phyloP scores from a whole-genome alignment of 1,140 invertebrate species.

The Sminthurides bifidus region DNA sequence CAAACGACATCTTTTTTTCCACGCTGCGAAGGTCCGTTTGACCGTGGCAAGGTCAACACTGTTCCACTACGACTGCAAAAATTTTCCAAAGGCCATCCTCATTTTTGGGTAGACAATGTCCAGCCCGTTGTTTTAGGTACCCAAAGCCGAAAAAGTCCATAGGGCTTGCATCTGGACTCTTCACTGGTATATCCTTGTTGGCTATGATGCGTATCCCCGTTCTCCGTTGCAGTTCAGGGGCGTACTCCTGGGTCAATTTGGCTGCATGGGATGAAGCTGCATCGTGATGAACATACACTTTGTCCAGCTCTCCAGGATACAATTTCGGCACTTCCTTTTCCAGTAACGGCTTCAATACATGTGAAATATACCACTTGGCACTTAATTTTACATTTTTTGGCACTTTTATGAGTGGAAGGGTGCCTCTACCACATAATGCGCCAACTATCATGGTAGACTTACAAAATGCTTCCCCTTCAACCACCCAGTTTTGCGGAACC shows the following conservation, averaged over 20 bases:
- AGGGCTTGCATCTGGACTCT: background rate
- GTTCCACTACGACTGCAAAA: background rate
- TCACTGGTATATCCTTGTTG: background rate
- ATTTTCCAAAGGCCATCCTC: slow-evolving; percentile 3
- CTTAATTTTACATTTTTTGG: slow-evolving; percentile 4
- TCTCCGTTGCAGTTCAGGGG: background rate
- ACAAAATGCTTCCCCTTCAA: background rate
- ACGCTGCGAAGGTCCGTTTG: background rate
- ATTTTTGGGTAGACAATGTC: background rate
- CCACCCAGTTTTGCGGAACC: background rate
- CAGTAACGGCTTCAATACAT: background rate
- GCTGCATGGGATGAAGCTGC: background rate
- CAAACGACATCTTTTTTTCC: background rate
- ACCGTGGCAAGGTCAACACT: background rate
- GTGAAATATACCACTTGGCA: background rate
- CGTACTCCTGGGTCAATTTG: background rate
- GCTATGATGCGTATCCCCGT: background rate
- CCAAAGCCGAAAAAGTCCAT: slow-evolving; percentile 13
- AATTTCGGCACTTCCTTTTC: background rate
- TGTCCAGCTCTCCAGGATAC: background rate
- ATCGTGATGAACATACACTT: slow-evolving; percentile 1
- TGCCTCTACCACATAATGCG: background rate
- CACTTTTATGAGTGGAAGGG: background rate
- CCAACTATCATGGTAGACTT: slow-evolving; percentile 1
- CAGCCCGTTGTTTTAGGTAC: background rate